A percentile compares a stretch with the other conserved stretches of the same genome.
These are phyloP conservation scores for Linepithema humile DNA, from an alignment of 1,140 invertebrate genomes.

Conservation along the genomic window DNA sequence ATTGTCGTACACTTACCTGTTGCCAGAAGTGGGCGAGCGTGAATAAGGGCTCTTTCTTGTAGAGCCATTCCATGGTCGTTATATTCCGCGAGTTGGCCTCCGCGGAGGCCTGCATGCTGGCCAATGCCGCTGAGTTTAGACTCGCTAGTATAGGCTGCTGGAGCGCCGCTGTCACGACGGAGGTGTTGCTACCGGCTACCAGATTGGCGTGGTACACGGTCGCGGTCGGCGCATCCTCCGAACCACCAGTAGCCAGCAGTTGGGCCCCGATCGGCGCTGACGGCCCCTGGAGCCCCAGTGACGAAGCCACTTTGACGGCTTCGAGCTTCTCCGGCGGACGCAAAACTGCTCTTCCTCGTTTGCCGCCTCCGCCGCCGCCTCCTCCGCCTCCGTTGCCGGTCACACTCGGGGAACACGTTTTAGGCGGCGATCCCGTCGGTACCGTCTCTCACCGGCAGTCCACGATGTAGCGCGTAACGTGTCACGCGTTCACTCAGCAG, in stretches of 20 bases:
- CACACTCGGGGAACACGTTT: constrained; percentile 61
- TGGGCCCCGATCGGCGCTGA: constrained; percentile 84
- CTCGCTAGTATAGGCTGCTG: constrained; percentile 81
- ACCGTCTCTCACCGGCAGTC: constrained; percentile 61
- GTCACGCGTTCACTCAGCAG: constrained; percentile 45
- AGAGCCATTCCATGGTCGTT: constrained; percentile 96
- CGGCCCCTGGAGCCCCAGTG: constrained; percentile 84
- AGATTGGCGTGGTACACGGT: constrained; percentile 83
- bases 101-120: constrained; percentile 91
- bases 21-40: constrained; percentile 96
- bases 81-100: constrained; percentile 87
- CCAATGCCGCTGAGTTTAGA: constrained; percentile 82
- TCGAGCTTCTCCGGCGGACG: constrained; percentile 80
- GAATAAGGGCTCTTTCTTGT: constrained; percentile 97
- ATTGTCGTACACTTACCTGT: constrained; percentile 85
- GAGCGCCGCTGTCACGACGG: constrained; percentile 80
- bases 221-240: constrained; percentile 79
- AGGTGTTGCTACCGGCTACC: constrained; percentile 82
- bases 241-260: constrained; percentile 80
- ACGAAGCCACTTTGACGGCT: constrained; percentile 85
- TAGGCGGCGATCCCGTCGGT: constrained; percentile 65
- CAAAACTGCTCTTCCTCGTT: constrained; percentile 77
- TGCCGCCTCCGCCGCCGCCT: constrained; percentile 58
- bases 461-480: constrained; percentile 6
- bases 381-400: constrained; percentile 15